These are phyloP conservation scores for Melanotaenia trifasciata DNA, from an alignment of 2,797 vertebrate genomes.

Conservation along the genomic window DNA sequence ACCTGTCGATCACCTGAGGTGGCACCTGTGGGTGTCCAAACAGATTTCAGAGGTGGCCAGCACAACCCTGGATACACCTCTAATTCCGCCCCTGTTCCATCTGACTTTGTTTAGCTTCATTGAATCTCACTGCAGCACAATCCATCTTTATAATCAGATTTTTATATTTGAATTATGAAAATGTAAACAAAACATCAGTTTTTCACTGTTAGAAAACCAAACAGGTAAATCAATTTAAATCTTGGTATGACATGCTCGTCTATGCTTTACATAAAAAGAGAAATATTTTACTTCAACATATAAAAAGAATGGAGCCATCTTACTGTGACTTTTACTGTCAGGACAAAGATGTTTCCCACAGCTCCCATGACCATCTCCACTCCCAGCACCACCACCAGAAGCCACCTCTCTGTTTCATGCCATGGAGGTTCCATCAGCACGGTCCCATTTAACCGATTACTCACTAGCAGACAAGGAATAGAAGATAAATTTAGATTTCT, in stretches of 20 bases:
- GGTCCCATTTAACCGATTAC: constrained; percentile 62
- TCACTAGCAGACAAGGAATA: constrained; percentile 64
- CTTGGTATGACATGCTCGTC: neutral
- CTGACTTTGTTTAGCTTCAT: too few relatives aligned
- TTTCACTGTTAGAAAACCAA: neutral
- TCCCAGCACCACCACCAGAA: constrained; percentile 72
- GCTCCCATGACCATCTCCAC: constrained; percentile 75
- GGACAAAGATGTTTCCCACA: constrained; percentile 75
- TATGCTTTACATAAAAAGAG: neutral
- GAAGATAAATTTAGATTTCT: neutral
- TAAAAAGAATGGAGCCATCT: neutral
- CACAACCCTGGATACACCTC: too few relatives aligned
- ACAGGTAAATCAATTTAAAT: neutral
- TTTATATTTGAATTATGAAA: neutral
- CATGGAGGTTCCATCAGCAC: constrained; percentile 36
- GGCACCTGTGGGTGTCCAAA: too few relatives aligned
- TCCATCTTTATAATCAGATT: too few relatives aligned
- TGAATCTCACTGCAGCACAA: too few relatives aligned
- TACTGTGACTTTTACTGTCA: constrained; percentile 77
- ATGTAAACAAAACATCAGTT: neutral
- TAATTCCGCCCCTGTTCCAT: too few relatives aligned
- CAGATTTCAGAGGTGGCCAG: too few relatives aligned
- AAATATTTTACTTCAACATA: neutral
- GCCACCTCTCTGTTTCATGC: constrained; percentile 63
- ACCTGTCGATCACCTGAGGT: too few relatives aligned